Conservation (phyloP, 2,888 invertebrate species). For the Morpho achilles region DNA sequence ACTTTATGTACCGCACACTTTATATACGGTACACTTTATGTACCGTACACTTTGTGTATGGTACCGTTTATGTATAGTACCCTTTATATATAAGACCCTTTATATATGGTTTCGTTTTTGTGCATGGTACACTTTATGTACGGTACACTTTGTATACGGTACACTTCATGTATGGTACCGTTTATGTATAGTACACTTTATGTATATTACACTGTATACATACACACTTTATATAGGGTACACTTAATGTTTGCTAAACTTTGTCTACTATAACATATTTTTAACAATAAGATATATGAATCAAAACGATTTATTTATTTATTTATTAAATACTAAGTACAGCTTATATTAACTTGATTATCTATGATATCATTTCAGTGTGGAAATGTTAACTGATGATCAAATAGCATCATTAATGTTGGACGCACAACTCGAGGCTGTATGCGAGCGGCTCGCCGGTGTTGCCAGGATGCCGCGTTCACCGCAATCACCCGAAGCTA, state of each 20-base stretch:
- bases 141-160: not conserved
- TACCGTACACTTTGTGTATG: not conserved
- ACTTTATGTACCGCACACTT: too few species aligned
- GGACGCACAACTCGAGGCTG: conserved; percentile 84
- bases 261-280: too few species aligned
- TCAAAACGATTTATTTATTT: conserved; percentile 3
- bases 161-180: too few species aligned
- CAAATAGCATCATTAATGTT: conserved; percentile 87
- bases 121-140: not conserved
- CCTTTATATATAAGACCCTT: too few species aligned
- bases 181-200: too few species aligned
- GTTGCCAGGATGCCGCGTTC: conserved; percentile 42
- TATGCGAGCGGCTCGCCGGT: conserved; percentile 83
- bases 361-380: conserved; percentile 63
- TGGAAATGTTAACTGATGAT: conserved; percentile 88
- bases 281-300: not conserved
- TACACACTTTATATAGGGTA: too few species aligned
- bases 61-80: too few species aligned
- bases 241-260: too few species aligned
- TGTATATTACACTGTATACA: not conserved
- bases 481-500: conserved; percentile 39
- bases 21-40: not conserved
- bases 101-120: too few species aligned
- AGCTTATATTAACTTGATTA: not conserved
- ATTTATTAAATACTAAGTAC: not conserved